A percentile compares a stretch with the other conserved stretches of the same genome.
phyloP scores from a whole-genome alignment of 2,113 vertebrate genomes.

The Anseranas semipalmata region DNA sequence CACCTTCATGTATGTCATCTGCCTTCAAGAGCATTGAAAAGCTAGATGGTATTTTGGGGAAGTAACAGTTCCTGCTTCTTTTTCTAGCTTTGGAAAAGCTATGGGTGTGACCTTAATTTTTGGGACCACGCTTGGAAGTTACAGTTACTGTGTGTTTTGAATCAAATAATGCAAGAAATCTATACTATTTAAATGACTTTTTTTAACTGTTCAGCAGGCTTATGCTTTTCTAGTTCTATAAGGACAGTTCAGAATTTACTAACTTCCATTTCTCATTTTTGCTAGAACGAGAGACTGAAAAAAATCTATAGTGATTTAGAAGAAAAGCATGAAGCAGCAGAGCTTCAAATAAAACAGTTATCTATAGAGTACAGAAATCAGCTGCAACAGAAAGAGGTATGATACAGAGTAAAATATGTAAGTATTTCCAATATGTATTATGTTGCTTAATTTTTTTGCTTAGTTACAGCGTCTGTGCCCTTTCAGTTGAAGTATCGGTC shows the following conservation, averaged over 20 bases:
- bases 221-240: not conserved
- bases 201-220: not conserved
- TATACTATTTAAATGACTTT: not conserved
- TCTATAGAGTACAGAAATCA: conserved; percentile 87
- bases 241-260: not conserved
- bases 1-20: not conserved
- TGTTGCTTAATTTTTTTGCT: not conserved
- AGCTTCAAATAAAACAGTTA: conserved; percentile 92
- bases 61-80: not conserved
- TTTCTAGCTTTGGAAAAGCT: not conserved
- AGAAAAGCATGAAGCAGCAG: conserved; percentile 92
- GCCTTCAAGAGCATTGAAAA: not conserved
- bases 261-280: conserved; percentile 12
- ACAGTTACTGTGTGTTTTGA: not conserved
- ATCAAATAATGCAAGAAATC: not conserved
- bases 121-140: not conserved
- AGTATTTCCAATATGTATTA: not conserved
- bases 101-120: accelerated
- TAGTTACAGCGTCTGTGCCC: not conserved
- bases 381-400: conserved; percentile 94
- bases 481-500: not conserved
- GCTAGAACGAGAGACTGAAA: conserved; percentile 89
- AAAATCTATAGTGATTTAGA: conserved; percentile 88
- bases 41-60: not conserved
- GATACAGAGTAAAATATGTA: not conserved